phyloP scores from a whole-genome alignment of 2,113 vertebrate species.

The Corvus moneduloides region DNA sequence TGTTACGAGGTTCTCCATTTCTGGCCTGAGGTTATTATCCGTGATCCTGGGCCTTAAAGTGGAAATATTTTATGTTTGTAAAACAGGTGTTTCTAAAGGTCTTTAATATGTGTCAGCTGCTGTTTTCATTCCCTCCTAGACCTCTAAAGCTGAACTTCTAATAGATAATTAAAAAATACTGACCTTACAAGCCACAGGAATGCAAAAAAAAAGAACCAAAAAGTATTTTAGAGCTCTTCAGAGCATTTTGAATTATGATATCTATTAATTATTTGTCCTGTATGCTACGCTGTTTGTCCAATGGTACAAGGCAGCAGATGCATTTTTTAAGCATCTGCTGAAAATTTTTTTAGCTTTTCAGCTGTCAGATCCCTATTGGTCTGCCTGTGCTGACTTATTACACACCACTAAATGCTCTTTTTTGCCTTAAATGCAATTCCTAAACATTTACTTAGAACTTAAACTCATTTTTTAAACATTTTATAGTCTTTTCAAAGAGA shows the following conservation, averaged over 20 bases:
- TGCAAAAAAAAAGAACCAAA: background rate
- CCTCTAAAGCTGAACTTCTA: background rate
- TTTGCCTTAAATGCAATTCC: background rate
- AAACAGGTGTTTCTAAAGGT: background rate
- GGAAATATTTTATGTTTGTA: conserved; percentile 3
- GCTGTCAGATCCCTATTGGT: background rate
- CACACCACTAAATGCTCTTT: background rate
- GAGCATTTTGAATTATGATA: background rate
- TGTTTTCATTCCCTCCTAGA: background rate
- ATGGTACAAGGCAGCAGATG: background rate
- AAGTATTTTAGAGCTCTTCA: background rate
- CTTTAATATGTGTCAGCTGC: background rate
- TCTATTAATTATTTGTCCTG: background rate
- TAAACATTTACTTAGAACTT: background rate
- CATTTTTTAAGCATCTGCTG: background rate
- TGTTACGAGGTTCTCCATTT: background rate
- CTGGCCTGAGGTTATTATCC: background rate
- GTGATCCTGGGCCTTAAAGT: background rate
- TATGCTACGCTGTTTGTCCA: background rate
- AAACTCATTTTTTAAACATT: background rate
- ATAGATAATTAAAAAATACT: background rate
- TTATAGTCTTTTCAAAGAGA: background rate
- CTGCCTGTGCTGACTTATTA: background rate
- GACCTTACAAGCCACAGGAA: background rate
- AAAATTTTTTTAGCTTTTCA: no score